A percentile compares a stretch with the other conserved stretches of the same genome.
Evolutionary conservation across 2,888 invertebrate genomes (phyloP).

Genomic region (Hypolimnas misippus): DNA sequence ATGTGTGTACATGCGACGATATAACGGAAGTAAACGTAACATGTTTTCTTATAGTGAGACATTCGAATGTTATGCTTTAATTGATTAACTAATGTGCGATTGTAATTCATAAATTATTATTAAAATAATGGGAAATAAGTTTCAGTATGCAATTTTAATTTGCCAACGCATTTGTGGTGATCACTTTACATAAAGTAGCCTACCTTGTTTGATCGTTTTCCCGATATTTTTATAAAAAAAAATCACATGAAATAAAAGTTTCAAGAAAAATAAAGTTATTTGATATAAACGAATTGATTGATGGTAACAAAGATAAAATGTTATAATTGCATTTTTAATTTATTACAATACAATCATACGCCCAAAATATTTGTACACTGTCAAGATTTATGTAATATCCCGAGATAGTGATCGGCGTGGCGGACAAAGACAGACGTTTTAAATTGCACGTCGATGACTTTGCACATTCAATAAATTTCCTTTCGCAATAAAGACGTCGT

Average conservation of each 20-base stretch:
- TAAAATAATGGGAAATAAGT: no score
- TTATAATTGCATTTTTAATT: slow-evolving; percentile 34
- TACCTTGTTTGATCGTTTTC: no score
- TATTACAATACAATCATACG: slow-evolving; percentile 37
- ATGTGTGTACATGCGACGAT: background rate
- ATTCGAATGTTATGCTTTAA: no score
- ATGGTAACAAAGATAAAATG: slow-evolving; percentile 14
- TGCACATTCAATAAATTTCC: slow-evolving; percentile 60
- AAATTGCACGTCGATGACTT: slow-evolving; percentile 72
- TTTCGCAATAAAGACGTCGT: slow-evolving; percentile 65
- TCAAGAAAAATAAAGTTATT: background rate
- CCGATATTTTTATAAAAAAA: background rate
- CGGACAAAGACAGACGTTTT: slow-evolving; percentile 62
- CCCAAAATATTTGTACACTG: slow-evolving; percentile 44
- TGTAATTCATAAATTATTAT: no score
- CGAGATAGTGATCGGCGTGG: slow-evolving; percentile 62
- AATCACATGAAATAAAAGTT: background rate
- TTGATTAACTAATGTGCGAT: no score
- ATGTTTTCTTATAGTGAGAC: no score
- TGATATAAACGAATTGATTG: slow-evolving; percentile 23
- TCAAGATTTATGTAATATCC: slow-evolving; percentile 62
- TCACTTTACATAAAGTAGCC: no score
- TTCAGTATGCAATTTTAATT: no score
- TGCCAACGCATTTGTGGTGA: no score
- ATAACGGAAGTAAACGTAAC: no score